phyloP scores from a whole-genome alignment of 2,888 invertebrate genomes.

The Nymphalis urticae region DNA sequence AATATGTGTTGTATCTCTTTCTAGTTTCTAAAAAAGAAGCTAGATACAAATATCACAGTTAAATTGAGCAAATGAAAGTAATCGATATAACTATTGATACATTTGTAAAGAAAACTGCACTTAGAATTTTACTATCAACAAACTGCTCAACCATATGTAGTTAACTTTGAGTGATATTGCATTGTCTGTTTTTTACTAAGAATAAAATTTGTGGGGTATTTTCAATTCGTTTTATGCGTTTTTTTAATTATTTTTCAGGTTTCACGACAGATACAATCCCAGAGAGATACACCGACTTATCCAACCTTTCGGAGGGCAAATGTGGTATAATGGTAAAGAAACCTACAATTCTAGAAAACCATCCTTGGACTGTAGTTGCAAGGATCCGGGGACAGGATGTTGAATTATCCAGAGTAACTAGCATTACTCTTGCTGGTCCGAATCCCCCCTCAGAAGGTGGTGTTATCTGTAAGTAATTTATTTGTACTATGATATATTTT shows the following conservation, averaged over 20 bases:
- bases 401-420: slow-evolving; percentile 50
- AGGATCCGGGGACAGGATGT: slow-evolving; percentile 48
- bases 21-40: neutral
- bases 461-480: neutral
- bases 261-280: slow-evolving; percentile 54
- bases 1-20: neutral
- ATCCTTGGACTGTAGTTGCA: slow-evolving; percentile 63
- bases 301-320: slow-evolving; percentile 40
- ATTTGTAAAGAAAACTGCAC: no score
- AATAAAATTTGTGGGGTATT: no score
- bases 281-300: slow-evolving; percentile 41
- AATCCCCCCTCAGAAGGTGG: slow-evolving; percentile 3
- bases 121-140: no score
- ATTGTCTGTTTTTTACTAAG: no score
- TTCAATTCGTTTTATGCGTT: neutral
- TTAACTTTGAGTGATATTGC: no score
- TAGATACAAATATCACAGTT: no score
- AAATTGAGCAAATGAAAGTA: no score
- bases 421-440: slow-evolving; percentile 36
- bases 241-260: slow-evolving; percentile 46
- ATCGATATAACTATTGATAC: no score
- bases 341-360: slow-evolving; percentile 50
- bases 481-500: neutral
- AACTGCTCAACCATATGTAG: no score
- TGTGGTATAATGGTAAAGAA: slow-evolving; percentile 49